Percentiles rank a stretch among this genome's conserved stretches.
Evolutionary conservation across 2,888 invertebrate genomes (phyloP).

Genomic region (Pseudococcus jackbeardsleyi): DNA sequence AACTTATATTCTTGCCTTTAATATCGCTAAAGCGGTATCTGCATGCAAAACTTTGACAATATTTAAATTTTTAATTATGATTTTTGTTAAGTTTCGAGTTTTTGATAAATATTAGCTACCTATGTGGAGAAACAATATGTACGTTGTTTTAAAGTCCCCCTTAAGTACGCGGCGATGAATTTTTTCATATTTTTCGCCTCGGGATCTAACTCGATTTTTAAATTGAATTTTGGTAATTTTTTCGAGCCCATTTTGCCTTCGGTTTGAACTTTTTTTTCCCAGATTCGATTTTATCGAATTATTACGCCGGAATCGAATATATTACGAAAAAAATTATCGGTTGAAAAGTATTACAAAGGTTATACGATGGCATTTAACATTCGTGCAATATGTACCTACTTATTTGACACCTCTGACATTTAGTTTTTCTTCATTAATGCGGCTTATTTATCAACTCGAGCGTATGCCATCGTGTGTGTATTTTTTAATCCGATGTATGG

Average conservation of each 20-base stretch:
- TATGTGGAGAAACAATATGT: not conserved
- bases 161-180: no score
- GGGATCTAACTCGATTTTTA: no score
- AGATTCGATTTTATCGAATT: not conserved
- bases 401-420: constrained; percentile 34
- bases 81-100: not conserved
- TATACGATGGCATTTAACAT: constrained; percentile 29
- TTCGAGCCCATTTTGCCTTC: not conserved
- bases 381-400: constrained; percentile 5
- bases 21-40: constrained; percentile 4
- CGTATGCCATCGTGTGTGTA: not conserved
- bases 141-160: not conserved
- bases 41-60: not conserved
- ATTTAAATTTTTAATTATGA: constrained; percentile 34
- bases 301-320: not conserved
- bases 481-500: not conserved
- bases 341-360: constrained; percentile 5
- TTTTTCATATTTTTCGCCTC: no score
- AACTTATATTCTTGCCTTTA: not conserved
- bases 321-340: constrained; percentile 8
- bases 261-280: not conserved
- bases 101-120: not conserved
- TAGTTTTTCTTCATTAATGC: constrained; percentile 34
- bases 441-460: constrained; percentile 9
- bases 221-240: no score